Conservation (phyloP, 2,888 invertebrate genomes). For the Listrodromus nycthemerus region DNA sequence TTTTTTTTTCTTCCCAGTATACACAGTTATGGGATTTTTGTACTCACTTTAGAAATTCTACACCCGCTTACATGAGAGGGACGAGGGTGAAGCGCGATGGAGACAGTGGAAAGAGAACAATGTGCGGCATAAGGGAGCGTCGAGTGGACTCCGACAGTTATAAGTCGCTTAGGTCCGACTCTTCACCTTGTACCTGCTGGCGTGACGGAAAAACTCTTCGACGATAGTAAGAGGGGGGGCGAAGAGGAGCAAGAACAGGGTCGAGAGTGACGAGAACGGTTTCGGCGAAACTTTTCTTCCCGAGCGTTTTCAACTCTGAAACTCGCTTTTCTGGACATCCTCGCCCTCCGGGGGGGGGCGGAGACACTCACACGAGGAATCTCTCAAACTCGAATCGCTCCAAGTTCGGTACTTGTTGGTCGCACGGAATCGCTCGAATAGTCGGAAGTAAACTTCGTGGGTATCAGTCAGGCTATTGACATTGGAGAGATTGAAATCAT, state of each 20-base stretch:
- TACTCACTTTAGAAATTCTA: not conserved
- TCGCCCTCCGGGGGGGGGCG: not conserved
- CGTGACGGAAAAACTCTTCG: constrained; percentile 17
- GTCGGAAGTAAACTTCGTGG: constrained; percentile 26
- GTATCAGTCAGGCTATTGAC: constrained; percentile 31
- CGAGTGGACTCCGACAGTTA: constrained; percentile 39
- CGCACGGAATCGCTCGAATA: constrained; percentile 11
- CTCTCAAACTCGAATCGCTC: constrained; percentile 36
- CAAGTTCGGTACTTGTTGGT: constrained; percentile 42
- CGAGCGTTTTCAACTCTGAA: constrained; percentile 14
- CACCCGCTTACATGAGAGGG: constrained; percentile 8
- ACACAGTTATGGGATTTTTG: not conserved
- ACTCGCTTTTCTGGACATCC: not conserved
- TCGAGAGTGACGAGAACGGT: constrained; percentile 37
- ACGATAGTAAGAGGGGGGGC: not conserved
- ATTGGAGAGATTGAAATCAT: constrained; percentile 50
- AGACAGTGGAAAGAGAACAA: constrained; percentile 26
- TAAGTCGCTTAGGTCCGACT: constrained; percentile 54
- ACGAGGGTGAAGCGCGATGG: constrained; percentile 7
- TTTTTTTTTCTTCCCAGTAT: too few species aligned
- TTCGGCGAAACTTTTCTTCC: constrained; percentile 30
- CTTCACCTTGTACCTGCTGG: constrained; percentile 38
- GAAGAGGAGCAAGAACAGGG: constrained; percentile 15
- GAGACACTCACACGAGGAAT: constrained; percentile 19
- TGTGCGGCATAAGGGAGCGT: constrained; percentile 20